These are phyloP conservation scores for Peribatodes rhomboidaria DNA, from an alignment of 2,888 invertebrate species.

Conservation along the genomic window DNA sequence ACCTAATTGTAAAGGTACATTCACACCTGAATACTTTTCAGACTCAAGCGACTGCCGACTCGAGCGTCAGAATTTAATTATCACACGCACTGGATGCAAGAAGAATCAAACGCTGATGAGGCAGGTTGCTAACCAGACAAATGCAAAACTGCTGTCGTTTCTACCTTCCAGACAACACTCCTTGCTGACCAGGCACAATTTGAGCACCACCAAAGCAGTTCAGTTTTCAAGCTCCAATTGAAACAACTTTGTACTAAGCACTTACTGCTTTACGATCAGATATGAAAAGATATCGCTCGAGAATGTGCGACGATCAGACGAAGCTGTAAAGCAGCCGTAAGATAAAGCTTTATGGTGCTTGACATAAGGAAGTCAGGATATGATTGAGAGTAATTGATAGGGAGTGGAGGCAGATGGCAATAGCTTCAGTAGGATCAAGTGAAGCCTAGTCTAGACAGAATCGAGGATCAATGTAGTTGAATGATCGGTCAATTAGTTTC, in stretches of 20 bases:
- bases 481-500: background rate
- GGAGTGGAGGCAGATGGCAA: conserved; percentile 3
- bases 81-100: no score
- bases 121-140: no score
- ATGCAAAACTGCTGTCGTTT: background rate
- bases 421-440: background rate
- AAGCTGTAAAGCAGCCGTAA: conserved; percentile 23
- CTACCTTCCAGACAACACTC: no score
- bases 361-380: background rate
- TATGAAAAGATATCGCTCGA: conserved; percentile 27
- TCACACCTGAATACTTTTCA: no score
- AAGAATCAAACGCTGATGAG: no score
- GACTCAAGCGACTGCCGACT: no score
- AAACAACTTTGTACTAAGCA: conserved; percentile 22
- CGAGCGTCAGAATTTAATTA: no score
- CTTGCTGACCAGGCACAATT: conserved; percentile 14
- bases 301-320: conserved; percentile 24
- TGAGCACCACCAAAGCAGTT: conserved; percentile 14
- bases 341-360: conserved; percentile 24
- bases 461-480: background rate
- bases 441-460: background rate
- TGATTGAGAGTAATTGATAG: conserved; percentile 22
- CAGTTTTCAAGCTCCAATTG: conserved; percentile 12
- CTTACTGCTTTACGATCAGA: conserved; percentile 28
- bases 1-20: no score